Base-by-base conservation (phyloP, 2,797 vertebrate species). In the Odontamblyopus lacepedii region DNA sequence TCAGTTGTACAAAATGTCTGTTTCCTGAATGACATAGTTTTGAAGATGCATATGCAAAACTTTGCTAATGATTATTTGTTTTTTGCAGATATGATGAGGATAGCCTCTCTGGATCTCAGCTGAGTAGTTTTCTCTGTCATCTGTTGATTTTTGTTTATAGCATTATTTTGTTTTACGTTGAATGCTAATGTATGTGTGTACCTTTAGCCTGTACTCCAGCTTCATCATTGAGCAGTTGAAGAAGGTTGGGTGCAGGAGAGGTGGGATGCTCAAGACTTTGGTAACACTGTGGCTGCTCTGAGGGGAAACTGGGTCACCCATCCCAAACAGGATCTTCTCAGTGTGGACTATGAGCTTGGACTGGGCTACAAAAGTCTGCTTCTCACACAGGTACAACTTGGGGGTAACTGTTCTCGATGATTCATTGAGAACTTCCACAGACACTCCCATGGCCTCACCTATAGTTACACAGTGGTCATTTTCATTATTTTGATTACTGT, bases 191-290 rank as follows among this genome's bases (percentile, higher is more conserved):
- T 5, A 13, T 48, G 18, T 57, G 30, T 51, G 19, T 82, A 93
- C 92, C 91, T 92, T 92, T 29, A 93, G 70, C 51, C 76, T 82
- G 75, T 93, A 90, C 79, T 92, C 91, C 0, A 91, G 83, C 53
- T 86, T 92, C 87, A 92, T 91, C 89, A 92, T 83, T 76, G 89
- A 82, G 86, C 91, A 92, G 87, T 92, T 92, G 83, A 91, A 84
- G 79, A 93, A 91, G 60, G 91, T 91, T 0, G 88, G 84, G 0
- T 56, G 71, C 8, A 89, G 85, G 29, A 87, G 82, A 5, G 74
- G 65, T 35, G 85, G 82, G 69, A 92, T 55, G 11, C 79, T 81
- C 65, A 93, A 74, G 3, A 88, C 73, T 63, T 75, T 90, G 41
- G 84, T 85, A 0, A 82, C 64, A 19, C 71, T 82, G 11, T 2